Conservation (phyloP, 30 jellyfish, hydroid and myxozoan genomes). For the Aurelia aurita region DNA sequence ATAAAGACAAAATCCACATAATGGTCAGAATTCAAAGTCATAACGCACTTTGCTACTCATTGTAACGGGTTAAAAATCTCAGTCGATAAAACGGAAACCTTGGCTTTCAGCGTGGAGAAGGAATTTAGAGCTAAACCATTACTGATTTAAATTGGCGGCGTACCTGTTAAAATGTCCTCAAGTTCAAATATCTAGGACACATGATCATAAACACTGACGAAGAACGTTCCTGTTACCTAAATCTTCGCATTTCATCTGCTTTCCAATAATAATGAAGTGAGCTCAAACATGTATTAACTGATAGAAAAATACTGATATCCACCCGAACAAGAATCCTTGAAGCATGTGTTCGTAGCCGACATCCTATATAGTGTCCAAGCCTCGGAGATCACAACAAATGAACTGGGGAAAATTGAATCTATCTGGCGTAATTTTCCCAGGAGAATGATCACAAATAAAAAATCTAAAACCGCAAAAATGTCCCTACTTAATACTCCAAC, state of each 20-base stretch:
- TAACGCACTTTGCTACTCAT: too few relatives aligned
- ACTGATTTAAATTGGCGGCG: too few relatives aligned
- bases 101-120: too few relatives aligned
- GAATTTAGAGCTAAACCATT: too few relatives aligned
- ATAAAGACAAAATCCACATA: too few relatives aligned
- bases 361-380: too few relatives aligned
- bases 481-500: background rate
- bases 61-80: too few relatives aligned
- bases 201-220: too few relatives aligned
- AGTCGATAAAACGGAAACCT: too few relatives aligned
- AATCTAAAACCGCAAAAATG: background rate
- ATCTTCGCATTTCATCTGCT: conserved; percentile 1
- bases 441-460: background rate
- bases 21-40: too few relatives aligned
- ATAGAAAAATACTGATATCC: conserved; percentile 6
- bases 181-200: background rate
- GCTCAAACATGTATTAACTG: background rate
- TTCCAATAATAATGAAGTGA: conserved; percentile 1
- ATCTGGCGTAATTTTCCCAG: conserved; percentile 21
- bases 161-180: background rate
- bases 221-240: conserved; percentile 4
- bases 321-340: background rate
- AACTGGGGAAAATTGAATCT: background rate
- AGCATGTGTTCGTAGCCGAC: background rate
- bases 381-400: too few relatives aligned